These are phyloP conservation scores for Semaprochilodus insignis DNA, from an alignment of 2,797 vertebrate species.

Conservation along the genomic window DNA sequence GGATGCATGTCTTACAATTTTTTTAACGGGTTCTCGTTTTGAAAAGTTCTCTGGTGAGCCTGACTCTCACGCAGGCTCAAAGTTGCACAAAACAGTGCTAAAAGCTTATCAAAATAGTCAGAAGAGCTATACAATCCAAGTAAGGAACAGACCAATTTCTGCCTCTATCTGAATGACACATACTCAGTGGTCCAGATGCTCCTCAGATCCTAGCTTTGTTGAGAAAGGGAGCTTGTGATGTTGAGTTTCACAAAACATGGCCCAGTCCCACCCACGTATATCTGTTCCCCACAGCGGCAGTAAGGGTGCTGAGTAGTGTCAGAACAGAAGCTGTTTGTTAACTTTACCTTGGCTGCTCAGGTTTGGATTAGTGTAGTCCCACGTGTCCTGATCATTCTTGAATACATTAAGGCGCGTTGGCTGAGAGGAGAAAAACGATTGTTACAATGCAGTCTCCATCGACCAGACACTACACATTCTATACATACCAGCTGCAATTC, in stretches of 20 bases:
- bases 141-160: background rate
- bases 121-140: background rate
- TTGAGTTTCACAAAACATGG: conserved; percentile 6
- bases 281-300: conserved; percentile 67
- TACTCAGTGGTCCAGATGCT: conserved; percentile 47
- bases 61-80: too few species aligned
- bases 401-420: conserved; percentile 94
- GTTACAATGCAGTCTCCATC: conserved; percentile 87
- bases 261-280: conserved; percentile 44
- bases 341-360: conserved; percentile 93
- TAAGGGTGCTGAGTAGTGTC: conserved; percentile 61
- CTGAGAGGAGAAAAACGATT: conserved; percentile 65
- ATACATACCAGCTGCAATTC: too few species aligned
- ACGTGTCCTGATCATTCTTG: conserved; percentile 96
- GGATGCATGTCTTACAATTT: too few species aligned
- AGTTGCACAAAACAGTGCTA: too few species aligned
- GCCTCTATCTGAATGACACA: conserved; percentile 6
- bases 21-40: too few species aligned
- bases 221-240: conserved; percentile 29
- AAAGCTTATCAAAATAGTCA: background rate
- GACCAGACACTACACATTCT: background rate
- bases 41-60: too few species aligned
- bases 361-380: conserved; percentile 95
- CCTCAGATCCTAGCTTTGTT: conserved; percentile 40
- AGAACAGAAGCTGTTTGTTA: conserved; percentile 34